Evolutionary conservation across 2,113 vertebrate genomes (phyloP).

Genomic region (Anguilla rostrata): DNA sequence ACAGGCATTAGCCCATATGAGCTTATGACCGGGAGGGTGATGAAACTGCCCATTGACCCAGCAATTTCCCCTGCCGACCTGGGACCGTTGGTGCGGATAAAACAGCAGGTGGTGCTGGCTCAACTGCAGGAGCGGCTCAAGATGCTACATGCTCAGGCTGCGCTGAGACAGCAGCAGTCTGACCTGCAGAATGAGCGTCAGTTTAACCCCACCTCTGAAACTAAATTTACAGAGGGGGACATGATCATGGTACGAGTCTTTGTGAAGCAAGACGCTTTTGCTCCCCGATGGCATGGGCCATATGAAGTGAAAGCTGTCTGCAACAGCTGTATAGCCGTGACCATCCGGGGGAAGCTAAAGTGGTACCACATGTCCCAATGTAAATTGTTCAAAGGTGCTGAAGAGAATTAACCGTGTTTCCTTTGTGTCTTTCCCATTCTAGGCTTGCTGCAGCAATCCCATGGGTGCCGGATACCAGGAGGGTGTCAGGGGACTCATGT

Average conservation of each 20-base stretch:
- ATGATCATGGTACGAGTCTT: slow-evolving; percentile 15
- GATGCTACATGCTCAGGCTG: too few relatives aligned
- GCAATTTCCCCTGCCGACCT: too few relatives aligned
- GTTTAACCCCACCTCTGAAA: too few relatives aligned
- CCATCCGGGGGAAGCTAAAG: not conserved
- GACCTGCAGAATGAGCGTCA: too few relatives aligned
- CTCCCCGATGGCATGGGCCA: slow-evolving; percentile 12
- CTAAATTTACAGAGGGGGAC: slow-evolving; percentile 16
- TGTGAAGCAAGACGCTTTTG: slow-evolving; percentile 19
- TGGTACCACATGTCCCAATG: slow-evolving; percentile 32
- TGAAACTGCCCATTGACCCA: too few relatives aligned
- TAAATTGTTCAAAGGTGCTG: not conserved
- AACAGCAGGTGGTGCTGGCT: too few relatives aligned
- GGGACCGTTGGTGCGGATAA: too few relatives aligned
- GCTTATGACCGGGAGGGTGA: too few relatives aligned
- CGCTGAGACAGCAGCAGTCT: not conserved
- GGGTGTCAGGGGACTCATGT: not conserved
- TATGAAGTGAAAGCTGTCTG: slow-evolving; percentile 26
- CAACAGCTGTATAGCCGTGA: slow-evolving; percentile 22
- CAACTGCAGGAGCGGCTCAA: too few relatives aligned
- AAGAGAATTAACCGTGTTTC: too few relatives aligned
- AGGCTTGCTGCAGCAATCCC: slow-evolving; percentile 1
- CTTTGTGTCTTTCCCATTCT: too few relatives aligned
- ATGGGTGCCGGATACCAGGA: slow-evolving; percentile 16
- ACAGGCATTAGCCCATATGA: too few relatives aligned